These are phyloP conservation scores for Drosophila macrospina DNA, from an alignment of 2,888 invertebrate genomes.

Conservation along the genomic window DNA sequence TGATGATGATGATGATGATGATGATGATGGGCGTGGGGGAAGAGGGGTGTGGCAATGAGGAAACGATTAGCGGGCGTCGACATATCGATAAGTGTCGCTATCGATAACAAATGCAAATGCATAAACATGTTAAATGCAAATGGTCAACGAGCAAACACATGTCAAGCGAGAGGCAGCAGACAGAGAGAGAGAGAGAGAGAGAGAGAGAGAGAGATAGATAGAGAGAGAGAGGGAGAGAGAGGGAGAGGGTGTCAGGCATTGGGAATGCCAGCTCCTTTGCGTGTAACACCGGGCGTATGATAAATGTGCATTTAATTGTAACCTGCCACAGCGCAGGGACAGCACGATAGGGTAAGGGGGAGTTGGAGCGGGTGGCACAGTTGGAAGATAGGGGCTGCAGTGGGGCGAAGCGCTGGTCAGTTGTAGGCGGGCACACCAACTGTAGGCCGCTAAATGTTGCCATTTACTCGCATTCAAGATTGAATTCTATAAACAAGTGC, in stretches of 20 bases:
- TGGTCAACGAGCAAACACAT: constrained; percentile 69
- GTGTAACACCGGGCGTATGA: constrained; percentile 62
- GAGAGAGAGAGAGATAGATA: background rate
- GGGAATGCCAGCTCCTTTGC: constrained; percentile 37
- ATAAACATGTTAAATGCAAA: constrained; percentile 55
- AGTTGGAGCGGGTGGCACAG: too few relatives aligned
- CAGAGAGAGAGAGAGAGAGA: too few relatives aligned
- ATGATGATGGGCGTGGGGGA: background rate
- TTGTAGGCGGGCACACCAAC: constrained; percentile 53
- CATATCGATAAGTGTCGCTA: constrained; percentile 27
- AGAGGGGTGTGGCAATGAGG: background rate
- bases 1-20: background rate
- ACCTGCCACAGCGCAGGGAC: constrained; percentile 35
- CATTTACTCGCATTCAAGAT: constrained; percentile 60
- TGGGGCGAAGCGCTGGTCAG: background rate
- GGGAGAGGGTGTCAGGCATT: background rate
- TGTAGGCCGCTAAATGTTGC: constrained; percentile 65
- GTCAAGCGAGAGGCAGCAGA: constrained; percentile 22
- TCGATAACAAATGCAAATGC: constrained; percentile 47
- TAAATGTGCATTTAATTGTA: constrained; percentile 75
- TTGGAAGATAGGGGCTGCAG: background rate
- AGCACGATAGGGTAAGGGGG: too few relatives aligned
- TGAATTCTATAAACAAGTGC: constrained; percentile 32
- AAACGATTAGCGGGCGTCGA: constrained; percentile 1
- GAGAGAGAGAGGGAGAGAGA: background rate